A percentile compares a stretch with the other conserved stretches of the same genome.
Evolutionary conservation across 2,888 invertebrate species (phyloP).

Genomic region (Nomada goodeniana): DNA sequence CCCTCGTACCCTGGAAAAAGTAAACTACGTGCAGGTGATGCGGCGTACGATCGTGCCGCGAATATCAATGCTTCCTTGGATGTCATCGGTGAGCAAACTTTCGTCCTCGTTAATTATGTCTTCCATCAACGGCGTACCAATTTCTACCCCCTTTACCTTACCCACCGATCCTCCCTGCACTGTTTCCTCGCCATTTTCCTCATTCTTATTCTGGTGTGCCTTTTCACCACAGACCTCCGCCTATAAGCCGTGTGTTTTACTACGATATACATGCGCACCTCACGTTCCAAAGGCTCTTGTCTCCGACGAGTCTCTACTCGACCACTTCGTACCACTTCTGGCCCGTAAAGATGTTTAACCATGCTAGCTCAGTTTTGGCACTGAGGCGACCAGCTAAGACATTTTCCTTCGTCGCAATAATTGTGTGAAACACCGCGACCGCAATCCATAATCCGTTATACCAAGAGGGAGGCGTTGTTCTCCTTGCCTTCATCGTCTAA

Average conservation of each 20-base stretch:
- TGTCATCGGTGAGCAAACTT: slow-evolving; percentile 17
- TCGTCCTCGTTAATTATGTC: slow-evolving; percentile 35
- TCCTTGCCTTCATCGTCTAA: background rate
- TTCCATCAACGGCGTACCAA: background rate
- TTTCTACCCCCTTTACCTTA: background rate
- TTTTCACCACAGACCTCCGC: background rate
- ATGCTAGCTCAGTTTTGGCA: no score
- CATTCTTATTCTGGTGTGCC: background rate
- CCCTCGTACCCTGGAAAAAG: slow-evolving; percentile 25
- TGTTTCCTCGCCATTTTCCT: background rate
- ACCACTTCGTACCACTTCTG: background rate
- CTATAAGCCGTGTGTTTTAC: background rate
- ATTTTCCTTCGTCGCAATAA: background rate
- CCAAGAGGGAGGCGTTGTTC: background rate
- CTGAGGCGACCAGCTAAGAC: background rate
- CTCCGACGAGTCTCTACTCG: background rate
- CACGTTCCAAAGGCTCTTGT: background rate
- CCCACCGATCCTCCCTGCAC: no score
- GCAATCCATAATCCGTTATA: background rate
- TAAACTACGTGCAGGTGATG: slow-evolving; percentile 24
- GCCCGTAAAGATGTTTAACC: background rate
- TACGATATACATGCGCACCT: no score
- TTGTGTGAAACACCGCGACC: no score
- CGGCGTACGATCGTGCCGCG: slow-evolving; percentile 46
- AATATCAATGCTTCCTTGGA: slow-evolving; percentile 53